These are phyloP conservation scores for Thereva nobilitata DNA, from an alignment of 2,888 invertebrate species.

Conservation along the genomic window DNA sequence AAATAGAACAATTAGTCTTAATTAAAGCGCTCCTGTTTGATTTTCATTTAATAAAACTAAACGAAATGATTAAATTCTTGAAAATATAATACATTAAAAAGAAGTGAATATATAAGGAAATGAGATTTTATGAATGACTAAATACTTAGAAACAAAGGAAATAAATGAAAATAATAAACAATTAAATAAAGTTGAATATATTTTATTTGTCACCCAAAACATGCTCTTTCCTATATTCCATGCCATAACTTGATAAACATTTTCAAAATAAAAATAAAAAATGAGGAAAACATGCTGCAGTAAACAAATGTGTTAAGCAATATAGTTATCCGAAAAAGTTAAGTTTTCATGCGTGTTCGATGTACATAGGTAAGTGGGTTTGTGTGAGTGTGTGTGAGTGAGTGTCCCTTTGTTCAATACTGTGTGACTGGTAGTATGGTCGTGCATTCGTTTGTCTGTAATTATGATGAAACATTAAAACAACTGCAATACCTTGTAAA, in stretches of 20 bases:
- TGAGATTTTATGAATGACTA: conserved; percentile 13
- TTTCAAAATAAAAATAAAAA: conserved; percentile 30
- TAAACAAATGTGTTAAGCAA: no score
- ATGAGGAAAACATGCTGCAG: not conserved
- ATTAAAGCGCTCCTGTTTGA: conserved; percentile 48
- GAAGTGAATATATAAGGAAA: conserved; percentile 18
- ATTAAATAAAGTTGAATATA: conserved; percentile 11
- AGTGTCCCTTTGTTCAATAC: no score
- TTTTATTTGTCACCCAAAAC: conserved; percentile 34
- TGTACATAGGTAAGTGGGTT: no score
- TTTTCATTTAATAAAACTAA: conserved; percentile 36
- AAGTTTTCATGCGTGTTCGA: not conserved
- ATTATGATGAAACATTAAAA: no score
- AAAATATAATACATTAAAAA: conserved; percentile 22
- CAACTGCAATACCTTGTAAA: no score
- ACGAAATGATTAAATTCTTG: conserved; percentile 6
- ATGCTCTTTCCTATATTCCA: conserved; percentile 24
- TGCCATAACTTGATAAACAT: conserved; percentile 34
- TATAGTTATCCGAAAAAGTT: no score
- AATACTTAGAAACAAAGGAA: conserved; percentile 18
- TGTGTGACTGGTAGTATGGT: no score
- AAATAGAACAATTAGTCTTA: conserved; percentile 38
- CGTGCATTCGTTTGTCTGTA: no score
- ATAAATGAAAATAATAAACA: conserved; percentile 29
- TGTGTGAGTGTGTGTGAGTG: no score